Evolutionary conservation across 2,888 invertebrate genomes (phyloP).

Genomic region (Stenchaetothrips biformis): DNA sequence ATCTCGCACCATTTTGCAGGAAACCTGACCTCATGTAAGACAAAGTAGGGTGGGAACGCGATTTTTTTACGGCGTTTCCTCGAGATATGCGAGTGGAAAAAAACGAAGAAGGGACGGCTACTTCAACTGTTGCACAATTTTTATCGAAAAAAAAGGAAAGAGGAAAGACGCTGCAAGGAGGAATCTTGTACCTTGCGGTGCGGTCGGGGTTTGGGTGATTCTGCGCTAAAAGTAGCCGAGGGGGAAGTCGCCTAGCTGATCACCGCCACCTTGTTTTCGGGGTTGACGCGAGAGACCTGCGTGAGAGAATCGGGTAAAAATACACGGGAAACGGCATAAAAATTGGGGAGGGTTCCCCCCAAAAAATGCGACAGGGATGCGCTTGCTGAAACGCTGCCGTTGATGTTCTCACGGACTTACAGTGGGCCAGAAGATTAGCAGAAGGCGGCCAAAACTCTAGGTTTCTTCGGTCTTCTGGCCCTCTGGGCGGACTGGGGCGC

Average conservation of each 20-base stretch:
- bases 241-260: neutral
- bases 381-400: too few relatives aligned
- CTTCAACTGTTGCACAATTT: slow-evolving; percentile 23
- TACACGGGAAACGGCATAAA: too few relatives aligned
- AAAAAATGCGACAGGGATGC: neutral
- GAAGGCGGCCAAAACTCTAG: too few relatives aligned
- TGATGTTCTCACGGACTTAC: too few relatives aligned
- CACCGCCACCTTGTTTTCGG: neutral
- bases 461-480: too few relatives aligned
- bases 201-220: too few relatives aligned
- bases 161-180: neutral
- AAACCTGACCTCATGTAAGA: slow-evolving; percentile 24
- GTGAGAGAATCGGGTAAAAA: slow-evolving; percentile 9
- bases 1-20: slow-evolving; percentile 12
- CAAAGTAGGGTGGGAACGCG: slow-evolving; percentile 18
- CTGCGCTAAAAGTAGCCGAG: too few relatives aligned
- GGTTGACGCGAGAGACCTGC: slow-evolving; percentile 9
- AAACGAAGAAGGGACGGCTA: neutral
- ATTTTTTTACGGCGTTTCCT: neutral
- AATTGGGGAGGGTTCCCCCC: too few relatives aligned
- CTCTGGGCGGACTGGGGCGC: too few relatives aligned
- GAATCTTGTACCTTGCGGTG: neutral
- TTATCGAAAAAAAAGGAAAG: slow-evolving; percentile 16
- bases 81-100: neutral
- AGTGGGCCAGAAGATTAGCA: too few relatives aligned